phyloP scores from a whole-genome alignment of 1,140 invertebrate genomes.

The Danaus plexippus region DNA sequence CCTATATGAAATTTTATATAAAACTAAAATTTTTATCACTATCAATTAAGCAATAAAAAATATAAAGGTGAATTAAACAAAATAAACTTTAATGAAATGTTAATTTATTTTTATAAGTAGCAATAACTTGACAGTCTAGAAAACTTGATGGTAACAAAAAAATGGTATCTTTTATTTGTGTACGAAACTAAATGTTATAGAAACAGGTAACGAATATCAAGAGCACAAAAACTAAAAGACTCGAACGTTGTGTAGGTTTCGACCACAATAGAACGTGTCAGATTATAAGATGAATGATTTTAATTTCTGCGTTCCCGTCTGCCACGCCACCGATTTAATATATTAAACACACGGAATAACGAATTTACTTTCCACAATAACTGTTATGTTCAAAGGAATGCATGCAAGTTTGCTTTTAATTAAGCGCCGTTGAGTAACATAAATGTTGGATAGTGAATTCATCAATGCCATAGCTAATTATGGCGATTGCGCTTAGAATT shows the following conservation, averaged over 20 bases:
- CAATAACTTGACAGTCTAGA: slow-evolving; percentile 24
- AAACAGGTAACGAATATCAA: slow-evolving; percentile 34
- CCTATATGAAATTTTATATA: no score
- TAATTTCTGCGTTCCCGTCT: slow-evolving; percentile 29
- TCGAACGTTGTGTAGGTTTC: slow-evolving; percentile 12
- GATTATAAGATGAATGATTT: slow-evolving; percentile 65
- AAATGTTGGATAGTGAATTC: slow-evolving; percentile 49
- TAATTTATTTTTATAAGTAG: slow-evolving; percentile 22
- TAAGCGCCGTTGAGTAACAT: slow-evolving; percentile 40
- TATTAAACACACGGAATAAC: slow-evolving; percentile 2
- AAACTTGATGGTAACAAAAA: slow-evolving; percentile 23
- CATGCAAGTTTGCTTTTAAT: slow-evolving; percentile 31
- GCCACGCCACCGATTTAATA: slow-evolving; percentile 9
- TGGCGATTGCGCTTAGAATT: slow-evolving; percentile 54
- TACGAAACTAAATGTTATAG: slow-evolving; percentile 20
- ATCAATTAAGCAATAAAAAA: no score
- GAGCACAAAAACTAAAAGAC: slow-evolving; percentile 33
- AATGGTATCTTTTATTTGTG: slow-evolving; percentile 22
- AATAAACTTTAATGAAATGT: slow-evolving; percentile 14
- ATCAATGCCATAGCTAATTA: slow-evolving; percentile 61
- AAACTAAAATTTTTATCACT: no score
- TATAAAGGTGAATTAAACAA: no score
- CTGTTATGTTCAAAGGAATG: slow-evolving; percentile 8
- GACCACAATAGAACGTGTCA: slow-evolving; percentile 59
- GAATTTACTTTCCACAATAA: slow-evolving; percentile 4